Conservation (phyloP, 2,113 vertebrate species). For the Hylia prasina region DNA sequence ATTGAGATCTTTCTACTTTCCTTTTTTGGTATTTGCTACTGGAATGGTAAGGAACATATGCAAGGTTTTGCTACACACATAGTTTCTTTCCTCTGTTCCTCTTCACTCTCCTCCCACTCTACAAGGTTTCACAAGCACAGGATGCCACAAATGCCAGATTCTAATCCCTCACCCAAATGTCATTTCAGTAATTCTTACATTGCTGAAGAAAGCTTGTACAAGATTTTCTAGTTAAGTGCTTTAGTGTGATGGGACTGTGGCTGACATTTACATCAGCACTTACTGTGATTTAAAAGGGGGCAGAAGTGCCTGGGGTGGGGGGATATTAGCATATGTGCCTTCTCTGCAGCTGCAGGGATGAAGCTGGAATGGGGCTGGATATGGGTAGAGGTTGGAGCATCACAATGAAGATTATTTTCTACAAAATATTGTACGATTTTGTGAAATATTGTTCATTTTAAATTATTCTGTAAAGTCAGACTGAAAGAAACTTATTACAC, state of each 20-base stretch:
- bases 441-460: neutral
- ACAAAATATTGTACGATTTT: neutral
- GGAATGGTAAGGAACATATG: neutral
- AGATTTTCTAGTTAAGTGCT: neutral
- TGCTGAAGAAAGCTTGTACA: neutral
- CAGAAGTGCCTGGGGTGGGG: neutral
- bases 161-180: conserved; percentile 11
- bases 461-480: neutral
- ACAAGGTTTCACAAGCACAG: neutral
- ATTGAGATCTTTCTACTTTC: neutral
- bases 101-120: neutral
- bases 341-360: neutral
- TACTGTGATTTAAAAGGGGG: neutral
- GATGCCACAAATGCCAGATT: neutral
- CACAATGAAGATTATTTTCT: neutral
- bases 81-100: neutral
- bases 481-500: neutral
- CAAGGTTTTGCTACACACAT: neutral
- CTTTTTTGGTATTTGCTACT: neutral
- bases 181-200: neutral
- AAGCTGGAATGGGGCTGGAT: neutral
- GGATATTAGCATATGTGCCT: neutral
- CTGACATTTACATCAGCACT: neutral
- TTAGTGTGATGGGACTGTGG: neutral
- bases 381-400: neutral